Evolutionary conservation across 2,888 invertebrate species (phyloP), one percentile per base, ranked within the genome.

Genomic region (Chrysodeixis includens): DNA sequence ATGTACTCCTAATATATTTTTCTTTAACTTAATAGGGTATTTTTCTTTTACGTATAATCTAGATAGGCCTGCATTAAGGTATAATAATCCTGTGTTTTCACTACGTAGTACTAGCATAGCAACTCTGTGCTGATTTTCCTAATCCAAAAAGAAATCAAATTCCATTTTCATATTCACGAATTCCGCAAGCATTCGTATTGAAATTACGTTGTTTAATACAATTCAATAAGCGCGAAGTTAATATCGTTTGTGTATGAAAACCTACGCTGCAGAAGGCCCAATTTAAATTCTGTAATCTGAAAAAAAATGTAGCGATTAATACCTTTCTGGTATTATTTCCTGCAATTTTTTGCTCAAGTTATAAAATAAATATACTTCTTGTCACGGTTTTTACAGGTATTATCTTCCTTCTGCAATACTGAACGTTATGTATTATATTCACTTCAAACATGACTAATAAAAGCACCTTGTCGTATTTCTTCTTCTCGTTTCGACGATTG

Each of bases 121-220:
- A 26, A 52, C 52, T 14, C 22, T 12, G 51, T 55, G 75, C 61
- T 14, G 22, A 55, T 56, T 65, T 61, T 56, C 56, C 46, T 56
- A 71, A 65, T 53, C 72, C 58, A 32, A 65, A 66, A 55, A 76
- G 44, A 66, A 73, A 73, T 73, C 62, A 62, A 71, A 74, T 71
- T 61, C 58, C 61, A 76, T 73, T 73, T 76, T 58, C 76, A 65
- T 73, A 46, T 65, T 71, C 71, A 71, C 76, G 66, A 70, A 72
- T 72, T 74, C 72, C 56, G 54, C 7, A 16, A 57, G 35, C 56
- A 76, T 74, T 66, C 56, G 56, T 72, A 76, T 71, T 66, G 77
- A 76, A 76, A 74, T 76, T 60, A 71, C 71, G 59, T 69, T 71
- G 62, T 70, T 77, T 77, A 62, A 74, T 68, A 80, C 57, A 77